Conservation (phyloP, 2,113 vertebrate species). For the Petrocephalus zakoni region DNA sequence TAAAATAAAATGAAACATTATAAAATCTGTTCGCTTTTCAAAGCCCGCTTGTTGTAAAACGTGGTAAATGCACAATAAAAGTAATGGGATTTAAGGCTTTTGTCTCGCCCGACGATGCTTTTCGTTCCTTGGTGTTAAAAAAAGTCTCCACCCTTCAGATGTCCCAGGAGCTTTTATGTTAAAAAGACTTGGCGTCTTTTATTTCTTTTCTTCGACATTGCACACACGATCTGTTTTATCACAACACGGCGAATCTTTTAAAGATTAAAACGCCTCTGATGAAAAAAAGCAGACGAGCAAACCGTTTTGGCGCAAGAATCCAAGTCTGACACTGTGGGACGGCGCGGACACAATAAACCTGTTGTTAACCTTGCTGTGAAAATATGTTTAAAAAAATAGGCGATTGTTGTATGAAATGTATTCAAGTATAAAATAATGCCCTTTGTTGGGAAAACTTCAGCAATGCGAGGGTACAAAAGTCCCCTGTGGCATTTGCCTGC, state of each 20-base stretch:
- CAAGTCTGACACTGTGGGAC: slow-evolving; percentile 53
- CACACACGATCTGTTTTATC: slow-evolving; percentile 60
- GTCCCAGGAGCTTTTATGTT: slow-evolving; percentile 55
- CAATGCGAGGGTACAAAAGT: slow-evolving; percentile 95
- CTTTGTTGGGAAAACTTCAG: slow-evolving; percentile 95
- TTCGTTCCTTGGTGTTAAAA: slow-evolving; percentile 56
- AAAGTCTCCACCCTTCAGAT: slow-evolving; percentile 56
- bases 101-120: slow-evolving; percentile 52
- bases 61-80: slow-evolving; percentile 56
- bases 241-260: slow-evolving; percentile 51
- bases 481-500: slow-evolving; percentile 87
- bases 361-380: slow-evolving; percentile 94
- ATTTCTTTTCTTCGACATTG: slow-evolving; percentile 42
- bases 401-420: slow-evolving; percentile 99
- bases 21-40: slow-evolving; percentile 36
- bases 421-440: slow-evolving; percentile 99
- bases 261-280: slow-evolving; percentile 62
- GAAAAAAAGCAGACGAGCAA: slow-evolving; percentile 46
- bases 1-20: slow-evolving; percentile 12
- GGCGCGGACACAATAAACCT: slow-evolving; percentile 80
- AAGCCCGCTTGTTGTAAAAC: slow-evolving; percentile 51
- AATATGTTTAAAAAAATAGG: slow-evolving; percentile 99
- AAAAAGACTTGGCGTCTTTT: slow-evolving; percentile 41
- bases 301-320: slow-evolving; percentile 66
- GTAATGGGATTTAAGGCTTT: slow-evolving; percentile 71